Evolutionary conservation across 2,888 invertebrate species (phyloP).

Genomic region (Pterostichus niger): DNA sequence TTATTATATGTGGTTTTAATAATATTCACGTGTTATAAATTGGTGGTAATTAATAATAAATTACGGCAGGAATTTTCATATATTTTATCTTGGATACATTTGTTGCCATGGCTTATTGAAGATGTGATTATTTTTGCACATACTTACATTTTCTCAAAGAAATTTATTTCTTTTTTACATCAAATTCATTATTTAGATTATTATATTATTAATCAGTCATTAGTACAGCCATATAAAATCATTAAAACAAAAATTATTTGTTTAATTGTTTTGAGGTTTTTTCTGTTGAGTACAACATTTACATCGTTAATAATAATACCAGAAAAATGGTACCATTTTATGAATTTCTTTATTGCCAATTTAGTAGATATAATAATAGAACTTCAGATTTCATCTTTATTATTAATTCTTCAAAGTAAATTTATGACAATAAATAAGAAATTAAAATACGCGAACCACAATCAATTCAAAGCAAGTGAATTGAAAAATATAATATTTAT

Average conservation of each 20-base stretch:
- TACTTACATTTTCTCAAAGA: neutral
- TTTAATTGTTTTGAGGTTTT: neutral
- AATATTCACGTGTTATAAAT: neutral
- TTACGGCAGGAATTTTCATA: neutral
- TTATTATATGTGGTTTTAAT: neutral
- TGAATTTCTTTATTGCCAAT: neutral
- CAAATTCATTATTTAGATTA: slow-evolving; percentile 15
- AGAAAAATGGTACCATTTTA: neutral
- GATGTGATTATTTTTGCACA: slow-evolving; percentile 6
- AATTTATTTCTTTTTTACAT: neutral
- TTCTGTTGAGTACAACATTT: neutral
- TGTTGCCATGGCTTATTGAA: neutral
- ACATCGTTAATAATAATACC: neutral
- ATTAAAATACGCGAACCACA: neutral
- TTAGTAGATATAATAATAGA: neutral
- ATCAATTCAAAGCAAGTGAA: neutral
- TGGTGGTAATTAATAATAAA: neutral
- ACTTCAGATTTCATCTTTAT: neutral
- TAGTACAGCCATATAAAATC: neutral
- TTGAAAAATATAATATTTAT: neutral
- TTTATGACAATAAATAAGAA: slow-evolving; percentile 13
- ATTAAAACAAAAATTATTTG: neutral
- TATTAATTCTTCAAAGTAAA: neutral
- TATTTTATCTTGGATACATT: no score
- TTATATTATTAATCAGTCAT: neutral